Evolutionary conservation across 2,888 invertebrate species (phyloP), one percentile per base, ranked within the genome.

Genomic region (Heliconius charithonia): DNA sequence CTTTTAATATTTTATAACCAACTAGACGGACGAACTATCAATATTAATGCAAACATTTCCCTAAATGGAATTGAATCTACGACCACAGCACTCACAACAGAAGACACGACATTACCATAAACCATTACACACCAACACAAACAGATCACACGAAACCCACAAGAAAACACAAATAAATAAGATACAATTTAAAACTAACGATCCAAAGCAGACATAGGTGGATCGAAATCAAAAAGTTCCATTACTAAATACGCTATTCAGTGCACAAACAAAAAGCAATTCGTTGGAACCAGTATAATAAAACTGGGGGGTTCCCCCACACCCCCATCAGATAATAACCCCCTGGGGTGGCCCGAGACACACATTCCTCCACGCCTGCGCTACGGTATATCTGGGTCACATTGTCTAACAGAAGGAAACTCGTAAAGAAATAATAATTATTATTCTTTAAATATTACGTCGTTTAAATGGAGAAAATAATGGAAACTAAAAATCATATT

Each of bases 301-400:
- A 86, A 85, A 85, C 85, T 82, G 81, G 84, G 81, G 76, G 81
- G 81, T 80, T 83, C 85, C 84, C 86, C 78, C 85, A 83, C 81
- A 82, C 87, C 85, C 84, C 77, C 45, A 83, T 72, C 74, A 87
- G 87, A 90, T 89, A 89, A 89, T 89, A 87, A 89, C 87, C 88
- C 89, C 83, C 86, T 81, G 77, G 84, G 83, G 82, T 84, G 83
- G 88, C 87, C 90, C 88, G 88, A 90, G 89, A 89, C 91, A 90
- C 85, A 92, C 88, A 91, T 92, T 91, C 91, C 89, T 89, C 87
- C 89, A 93, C 92, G 92, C 93, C 88, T 92, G 92, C 92, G 92
- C 92, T 85, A 78, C 84, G 80, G 84, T 86, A 85, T 84, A 93
- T 91, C 83, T 93, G 88, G 93, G 93, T 93, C 93, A 93, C 85